phyloP scores from a whole-genome alignment of 2,113 vertebrate species.

The Epinephelus cyanopodus region DNA sequence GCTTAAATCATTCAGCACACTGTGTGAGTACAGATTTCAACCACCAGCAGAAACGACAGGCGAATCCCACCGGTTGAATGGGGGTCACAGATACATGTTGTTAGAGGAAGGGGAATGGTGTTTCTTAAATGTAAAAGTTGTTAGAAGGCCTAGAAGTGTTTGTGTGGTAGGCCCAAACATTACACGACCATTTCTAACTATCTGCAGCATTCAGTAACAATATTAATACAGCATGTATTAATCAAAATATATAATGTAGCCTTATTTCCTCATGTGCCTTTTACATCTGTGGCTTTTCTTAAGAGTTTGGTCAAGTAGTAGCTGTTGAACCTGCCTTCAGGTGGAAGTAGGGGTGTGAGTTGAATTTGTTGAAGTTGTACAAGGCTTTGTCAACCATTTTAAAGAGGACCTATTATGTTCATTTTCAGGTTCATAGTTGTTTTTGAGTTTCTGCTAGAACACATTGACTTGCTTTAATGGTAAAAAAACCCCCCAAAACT shows the following conservation, averaged over 20 bases:
- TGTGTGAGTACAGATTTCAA: too few relatives aligned
- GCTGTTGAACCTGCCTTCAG: not conserved
- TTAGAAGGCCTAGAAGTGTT: not conserved
- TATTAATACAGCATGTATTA: slow-evolving; percentile 37
- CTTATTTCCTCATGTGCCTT: not conserved
- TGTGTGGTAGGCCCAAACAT: not conserved
- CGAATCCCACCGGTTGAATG: too few relatives aligned
- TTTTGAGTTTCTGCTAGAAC: too few relatives aligned
- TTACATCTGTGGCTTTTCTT: not conserved
- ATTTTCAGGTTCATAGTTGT: too few relatives aligned
- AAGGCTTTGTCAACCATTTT: not conserved
- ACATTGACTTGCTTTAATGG: too few relatives aligned
- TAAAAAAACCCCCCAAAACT: too few relatives aligned
- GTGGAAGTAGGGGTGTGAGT: not conserved
- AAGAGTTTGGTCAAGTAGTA: too few relatives aligned
- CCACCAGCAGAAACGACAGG: too few relatives aligned
- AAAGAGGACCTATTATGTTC: not conserved
- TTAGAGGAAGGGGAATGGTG: not conserved
- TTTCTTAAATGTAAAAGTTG: not conserved
- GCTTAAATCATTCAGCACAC: too few relatives aligned
- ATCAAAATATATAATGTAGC: not conserved
- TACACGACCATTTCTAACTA: not conserved
- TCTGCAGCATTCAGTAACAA: slow-evolving; percentile 45
- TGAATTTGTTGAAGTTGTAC: slow-evolving; percentile 5
- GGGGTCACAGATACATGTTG: too few relatives aligned